These are phyloP conservation scores for Gracilinanus agilis DNA, from an alignment of 2,113 vertebrate genomes.

Conservation along the genomic window DNA sequence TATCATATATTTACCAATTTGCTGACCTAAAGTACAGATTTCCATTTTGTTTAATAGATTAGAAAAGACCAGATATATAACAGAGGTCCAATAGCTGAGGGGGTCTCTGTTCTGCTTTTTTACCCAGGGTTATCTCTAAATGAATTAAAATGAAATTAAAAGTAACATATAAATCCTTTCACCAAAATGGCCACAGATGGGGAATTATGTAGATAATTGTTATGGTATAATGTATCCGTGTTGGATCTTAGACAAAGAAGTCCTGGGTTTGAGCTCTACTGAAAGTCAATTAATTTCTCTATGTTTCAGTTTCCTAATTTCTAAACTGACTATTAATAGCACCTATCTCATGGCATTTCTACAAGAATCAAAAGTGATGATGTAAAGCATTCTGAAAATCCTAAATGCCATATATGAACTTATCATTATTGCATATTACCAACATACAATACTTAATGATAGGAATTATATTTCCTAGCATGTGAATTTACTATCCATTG, in stretches of 20 bases:
- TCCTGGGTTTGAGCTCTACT: not conserved
- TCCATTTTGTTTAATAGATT: constrained; percentile 47
- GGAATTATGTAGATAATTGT: not conserved
- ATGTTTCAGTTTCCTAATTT: not conserved
- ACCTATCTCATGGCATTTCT: not conserved
- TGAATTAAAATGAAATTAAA: constrained; percentile 32
- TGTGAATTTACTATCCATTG: not conserved
- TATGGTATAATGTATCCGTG: not conserved
- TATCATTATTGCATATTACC: constrained; percentile 23
- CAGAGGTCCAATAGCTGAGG: constrained; percentile 14
- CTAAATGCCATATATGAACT: not conserved
- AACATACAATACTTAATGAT: constrained; percentile 26
- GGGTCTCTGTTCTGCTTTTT: not conserved
- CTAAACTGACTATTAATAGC: not conserved
- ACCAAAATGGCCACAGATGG: not conserved
- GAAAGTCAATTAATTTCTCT: not conserved
- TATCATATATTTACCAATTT: constrained; percentile 39
- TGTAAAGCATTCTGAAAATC: not conserved
- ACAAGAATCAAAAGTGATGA: not conserved
- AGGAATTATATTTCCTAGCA: not conserved
- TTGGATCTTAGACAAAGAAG: not conserved
- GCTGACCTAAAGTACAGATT: constrained; percentile 10
- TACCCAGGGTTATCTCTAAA: constrained; percentile 40
- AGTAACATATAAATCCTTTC: not conserved
- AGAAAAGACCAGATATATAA: constrained; percentile 14